phyloP scores from a whole-genome alignment of 2,888 invertebrate genomes.

The Strigamia maritima region DNA sequence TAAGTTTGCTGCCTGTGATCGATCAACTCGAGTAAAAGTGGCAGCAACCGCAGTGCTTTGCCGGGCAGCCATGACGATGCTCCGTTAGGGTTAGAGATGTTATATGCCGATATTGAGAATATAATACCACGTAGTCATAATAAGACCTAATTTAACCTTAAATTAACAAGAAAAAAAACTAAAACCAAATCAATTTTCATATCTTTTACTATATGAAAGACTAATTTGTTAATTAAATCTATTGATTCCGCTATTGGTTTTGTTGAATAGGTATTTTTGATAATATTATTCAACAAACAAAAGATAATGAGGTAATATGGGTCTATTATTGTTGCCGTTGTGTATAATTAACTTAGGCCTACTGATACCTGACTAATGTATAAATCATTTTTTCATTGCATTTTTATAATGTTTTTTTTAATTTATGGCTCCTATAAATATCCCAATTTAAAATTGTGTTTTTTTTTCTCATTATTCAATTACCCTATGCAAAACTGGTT shows the following conservation, averaged over 20 bases:
- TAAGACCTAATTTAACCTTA: not conserved
- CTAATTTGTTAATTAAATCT: no score
- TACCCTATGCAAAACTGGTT: not conserved
- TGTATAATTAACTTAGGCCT: no score
- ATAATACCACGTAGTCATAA: not conserved
- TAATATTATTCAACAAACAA: no score
- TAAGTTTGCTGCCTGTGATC: conserved; percentile 10
- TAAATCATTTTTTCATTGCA: not conserved
- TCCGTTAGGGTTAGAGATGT: conserved; percentile 5
- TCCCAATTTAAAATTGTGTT: not conserved
- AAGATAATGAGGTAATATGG: no score
- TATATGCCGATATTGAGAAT: not conserved
- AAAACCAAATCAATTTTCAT: no score
- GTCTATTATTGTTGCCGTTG: no score
- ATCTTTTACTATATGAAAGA: no score
- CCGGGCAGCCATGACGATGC: conserved; percentile 15
- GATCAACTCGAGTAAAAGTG: conserved; percentile 15
- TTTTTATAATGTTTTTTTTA: not conserved
- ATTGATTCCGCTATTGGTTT: no score
- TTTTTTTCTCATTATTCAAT: not conserved
- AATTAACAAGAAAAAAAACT: no score
- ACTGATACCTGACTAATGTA: no score
- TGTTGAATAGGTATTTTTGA: no score
- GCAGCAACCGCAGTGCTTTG: conserved; percentile 15
- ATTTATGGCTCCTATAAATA: not conserved